Evolutionary conservation across 2,113 vertebrate species (phyloP).

Genomic region (Macquaria ambigua): DNA sequence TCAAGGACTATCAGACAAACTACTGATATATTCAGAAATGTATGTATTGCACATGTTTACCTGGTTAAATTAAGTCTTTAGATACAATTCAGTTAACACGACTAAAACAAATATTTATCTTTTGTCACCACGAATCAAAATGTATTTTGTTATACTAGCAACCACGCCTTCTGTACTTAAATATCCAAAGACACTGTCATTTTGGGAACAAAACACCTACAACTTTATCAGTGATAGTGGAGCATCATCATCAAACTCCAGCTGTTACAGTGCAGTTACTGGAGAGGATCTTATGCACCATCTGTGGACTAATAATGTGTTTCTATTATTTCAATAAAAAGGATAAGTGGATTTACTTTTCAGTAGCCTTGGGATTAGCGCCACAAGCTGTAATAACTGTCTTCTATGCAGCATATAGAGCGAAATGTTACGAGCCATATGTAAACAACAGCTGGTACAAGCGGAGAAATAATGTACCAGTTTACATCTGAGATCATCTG

Average conservation of each 20-base stretch:
- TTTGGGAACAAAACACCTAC: neutral
- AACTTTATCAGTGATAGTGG: neutral
- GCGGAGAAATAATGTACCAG: neutral
- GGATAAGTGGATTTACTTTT: constrained; percentile 28
- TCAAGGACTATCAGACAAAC: constrained; percentile 41
- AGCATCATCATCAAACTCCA: constrained; percentile 1
- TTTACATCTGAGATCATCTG: constrained; percentile 28
- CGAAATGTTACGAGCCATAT: constrained; percentile 25
- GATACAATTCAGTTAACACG: constrained; percentile 8
- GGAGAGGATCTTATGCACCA: neutral
- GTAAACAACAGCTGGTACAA: constrained; percentile 44
- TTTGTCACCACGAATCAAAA: constrained; percentile 16
- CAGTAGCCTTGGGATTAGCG: constrained; percentile 28
- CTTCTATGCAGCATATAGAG: constrained; percentile 44
- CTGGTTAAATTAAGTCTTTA: constrained; percentile 18
- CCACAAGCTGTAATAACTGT: constrained; percentile 28
- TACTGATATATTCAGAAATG: constrained; percentile 21
- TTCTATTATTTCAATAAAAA: constrained; percentile 19
- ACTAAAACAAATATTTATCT: constrained; percentile 17
- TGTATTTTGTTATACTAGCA: neutral
- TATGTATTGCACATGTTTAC: constrained; percentile 62
- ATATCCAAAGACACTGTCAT: constrained; percentile 1
- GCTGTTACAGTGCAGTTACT: neutral
- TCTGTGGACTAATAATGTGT: neutral
- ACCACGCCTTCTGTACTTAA: neutral